Evolutionary conservation across 2,888 invertebrate species (phyloP), one percentile per base, ranked within the genome.

Genomic region (Allophyes oxyacanthae): DNA sequence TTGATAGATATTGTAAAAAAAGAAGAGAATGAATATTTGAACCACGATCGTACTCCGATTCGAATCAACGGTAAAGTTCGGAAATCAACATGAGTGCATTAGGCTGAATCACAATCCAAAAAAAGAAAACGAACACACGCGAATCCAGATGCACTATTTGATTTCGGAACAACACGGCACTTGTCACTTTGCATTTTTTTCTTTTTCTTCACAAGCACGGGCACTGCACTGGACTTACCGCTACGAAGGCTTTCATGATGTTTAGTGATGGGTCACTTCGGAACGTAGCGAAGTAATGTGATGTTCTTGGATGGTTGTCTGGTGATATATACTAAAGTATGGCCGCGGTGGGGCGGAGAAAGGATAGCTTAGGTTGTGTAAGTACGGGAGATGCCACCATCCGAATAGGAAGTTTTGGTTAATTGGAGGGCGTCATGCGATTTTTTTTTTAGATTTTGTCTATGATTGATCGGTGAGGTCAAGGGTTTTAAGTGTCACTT

Each of bases 161-260:
- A 92, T 91, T 91, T 90, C 86, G 63, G 90, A 90, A 90, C 85
- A 84, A 85, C 89, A 89, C 89, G 81, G 78, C 89, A 90, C 89
- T 89, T 84, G 82, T 85, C 89, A 89, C 87, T 89, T 79, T 69
- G 71, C 63, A 61, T 66, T 75, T 71, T 63, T 55, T 58, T 61
- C 33, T 66, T 46, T 71, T 72, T 66, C 38, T 72, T 72, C 83
- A 85, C 84, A 81, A 72, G 57, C 83, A 84, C 86, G 72, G 69
- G 68, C 86, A 85, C 82, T 69, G 68, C 88, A 88, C 90, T 87
- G 74, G 81, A 94, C 93, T 94, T 92, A 94, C 94, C 94, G 94
- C 93, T 89, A 91, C 91, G 91, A 92, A 94, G 91, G 92, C 89
- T 89, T 89, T 94, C 94, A 94, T 94, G 91, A 65, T 93, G 92